phyloP scores from a whole-genome alignment of 2,113 vertebrate genomes.

The Xiphias gladius region DNA sequence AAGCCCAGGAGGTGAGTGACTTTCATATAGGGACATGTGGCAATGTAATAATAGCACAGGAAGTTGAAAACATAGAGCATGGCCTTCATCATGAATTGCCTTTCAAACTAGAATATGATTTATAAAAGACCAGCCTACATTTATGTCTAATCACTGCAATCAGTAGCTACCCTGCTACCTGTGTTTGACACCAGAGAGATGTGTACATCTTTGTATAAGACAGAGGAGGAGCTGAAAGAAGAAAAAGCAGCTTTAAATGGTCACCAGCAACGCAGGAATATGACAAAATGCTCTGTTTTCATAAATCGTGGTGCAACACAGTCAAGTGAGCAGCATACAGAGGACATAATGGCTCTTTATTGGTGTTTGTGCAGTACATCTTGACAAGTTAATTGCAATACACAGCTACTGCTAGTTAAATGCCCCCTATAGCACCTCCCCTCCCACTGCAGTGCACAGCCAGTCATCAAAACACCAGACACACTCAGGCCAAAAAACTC shows the following conservation, averaged over 20 bases:
- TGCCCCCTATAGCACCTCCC: neutral
- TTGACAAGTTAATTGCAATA: neutral
- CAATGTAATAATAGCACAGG: conserved; percentile 20
- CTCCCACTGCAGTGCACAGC: conserved; percentile 11
- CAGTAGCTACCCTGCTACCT: conserved; percentile 12
- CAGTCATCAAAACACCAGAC: neutral
- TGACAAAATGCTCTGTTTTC: neutral
- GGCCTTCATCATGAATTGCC: neutral
- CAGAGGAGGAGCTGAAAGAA: neutral
- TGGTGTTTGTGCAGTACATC: neutral
- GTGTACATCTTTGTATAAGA: neutral
- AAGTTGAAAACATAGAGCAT: neutral
- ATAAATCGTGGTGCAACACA: neutral
- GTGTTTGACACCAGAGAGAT: neutral
- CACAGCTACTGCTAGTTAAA: neutral
- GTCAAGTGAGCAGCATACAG: neutral
- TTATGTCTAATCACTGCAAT: conserved; percentile 16
- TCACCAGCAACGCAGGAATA: neutral
- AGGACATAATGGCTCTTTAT: neutral
- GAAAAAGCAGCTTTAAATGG: too few species aligned
- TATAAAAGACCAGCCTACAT: neutral
- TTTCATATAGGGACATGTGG: conserved; percentile 10
- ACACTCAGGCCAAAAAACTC: neutral
- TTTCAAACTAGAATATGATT: neutral
- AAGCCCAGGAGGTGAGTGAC: conserved; percentile 5